Percentiles rank a stretch among this genome's conserved stretches.
phyloP scores from a whole-genome alignment of 1,140 invertebrate genomes.

The Zaprionus tsacasi region DNA sequence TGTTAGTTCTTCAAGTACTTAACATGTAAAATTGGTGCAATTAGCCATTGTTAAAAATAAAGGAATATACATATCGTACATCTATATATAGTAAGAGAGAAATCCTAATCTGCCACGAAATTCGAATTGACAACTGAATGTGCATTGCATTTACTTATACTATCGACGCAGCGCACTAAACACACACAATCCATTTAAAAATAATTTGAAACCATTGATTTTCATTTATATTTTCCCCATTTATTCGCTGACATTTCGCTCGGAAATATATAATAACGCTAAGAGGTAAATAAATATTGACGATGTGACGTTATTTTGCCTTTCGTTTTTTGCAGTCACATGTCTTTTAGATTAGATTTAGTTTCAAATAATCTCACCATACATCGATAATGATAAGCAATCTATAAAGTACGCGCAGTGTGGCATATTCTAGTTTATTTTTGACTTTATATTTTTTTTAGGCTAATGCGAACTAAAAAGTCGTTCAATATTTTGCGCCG shows the following conservation, averaged over 20 bases:
- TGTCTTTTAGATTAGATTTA: background rate
- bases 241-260: constrained; percentile 8
- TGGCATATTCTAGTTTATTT: background rate
- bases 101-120: background rate
- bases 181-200: background rate
- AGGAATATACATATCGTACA: background rate
- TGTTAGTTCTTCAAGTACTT: constrained; percentile 6
- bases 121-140: background rate
- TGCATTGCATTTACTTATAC: background rate
- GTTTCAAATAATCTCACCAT: no score
- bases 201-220: constrained; percentile 2
- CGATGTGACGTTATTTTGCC: background rate
- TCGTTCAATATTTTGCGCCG: constrained; percentile 25
- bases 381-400: background rate
- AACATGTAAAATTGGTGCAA: constrained; percentile 23
- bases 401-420: background rate
- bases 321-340: background rate
- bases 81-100: background rate
- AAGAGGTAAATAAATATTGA: background rate
- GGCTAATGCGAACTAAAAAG: background rate
- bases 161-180: background rate
- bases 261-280: background rate
- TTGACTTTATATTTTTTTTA: background rate
- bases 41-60: background rate
- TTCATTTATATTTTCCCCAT: background rate